A percentile compares a stretch with the other conserved stretches of the same genome.
Conservation (phyloP, 2,797 vertebrate species). For the Echiichthys vipera region DNA sequence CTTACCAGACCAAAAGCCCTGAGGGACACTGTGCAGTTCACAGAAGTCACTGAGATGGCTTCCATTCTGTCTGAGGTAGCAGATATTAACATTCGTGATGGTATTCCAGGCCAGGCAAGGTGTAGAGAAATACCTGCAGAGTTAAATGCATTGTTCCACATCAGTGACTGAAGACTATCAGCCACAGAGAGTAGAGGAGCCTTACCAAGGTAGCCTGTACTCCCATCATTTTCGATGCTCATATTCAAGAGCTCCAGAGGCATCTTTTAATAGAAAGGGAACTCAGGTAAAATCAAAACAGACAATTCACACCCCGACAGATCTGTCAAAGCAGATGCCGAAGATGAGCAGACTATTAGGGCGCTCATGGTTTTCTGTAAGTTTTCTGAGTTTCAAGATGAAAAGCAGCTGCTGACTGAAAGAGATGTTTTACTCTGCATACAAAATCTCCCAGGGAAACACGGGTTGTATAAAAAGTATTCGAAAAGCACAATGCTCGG, state of each 20-base stretch:
- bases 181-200: slow-evolving; percentile 33
- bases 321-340: slow-evolving; percentile 19
- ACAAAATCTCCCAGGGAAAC: not conserved
- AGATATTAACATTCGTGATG: slow-evolving; percentile 57
- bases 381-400: slow-evolving; percentile 29
- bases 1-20: slow-evolving; percentile 35
- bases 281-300: slow-evolving; percentile 36
- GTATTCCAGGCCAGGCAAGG: slow-evolving; percentile 30
- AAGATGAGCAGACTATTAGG: slow-evolving; percentile 31
- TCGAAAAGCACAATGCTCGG: not conserved
- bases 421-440: slow-evolving; percentile 2
- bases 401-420: slow-evolving; percentile 25
- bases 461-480: not conserved
- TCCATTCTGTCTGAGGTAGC: slow-evolving; percentile 35
- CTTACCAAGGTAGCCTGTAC: slow-evolving; percentile 16
- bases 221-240: slow-evolving; percentile 40
- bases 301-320: slow-evolving; percentile 15
- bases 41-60: slow-evolving; percentile 38
- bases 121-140: slow-evolving; percentile 35
- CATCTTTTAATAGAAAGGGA: slow-evolving; percentile 23
- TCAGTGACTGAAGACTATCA: slow-evolving; percentile 39
- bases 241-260: slow-evolving; percentile 32
- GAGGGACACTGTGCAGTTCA: slow-evolving; percentile 37
- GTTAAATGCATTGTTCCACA: slow-evolving; percentile 48
- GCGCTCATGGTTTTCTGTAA: not conserved